Evolutionary conservation across 1,140 invertebrate genomes (phyloP), one percentile per base, ranked within the genome.

Genomic region (Acromyrmex charruanus): DNA sequence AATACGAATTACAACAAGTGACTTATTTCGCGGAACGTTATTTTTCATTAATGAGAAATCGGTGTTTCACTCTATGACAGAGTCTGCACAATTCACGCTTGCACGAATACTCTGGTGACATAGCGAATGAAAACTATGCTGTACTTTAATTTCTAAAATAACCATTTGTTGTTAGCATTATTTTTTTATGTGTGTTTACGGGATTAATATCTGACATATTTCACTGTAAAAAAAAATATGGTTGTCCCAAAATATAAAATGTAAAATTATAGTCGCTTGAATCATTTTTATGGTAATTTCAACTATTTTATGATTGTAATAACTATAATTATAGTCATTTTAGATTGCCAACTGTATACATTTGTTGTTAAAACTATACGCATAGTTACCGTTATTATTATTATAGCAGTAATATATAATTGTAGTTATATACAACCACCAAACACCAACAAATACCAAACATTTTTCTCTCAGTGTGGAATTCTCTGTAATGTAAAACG

Each of bases 41-140:
- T 71, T 81, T 81, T 58, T 58, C 35, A 66, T 71, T 71, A 44
- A 71, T 58, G 31, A 44, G 63, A 31, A 68, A 28, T 66, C n/a
- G 44, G 7, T 44, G 28, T 28, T 55, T 69, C 14, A 35, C 10
- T 69, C 16, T n/a, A 16, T n/a, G 49, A 55, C 59, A 35, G 18
- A 66, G 16, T 35, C 31, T n/a, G 18, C 18, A 10, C 4, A 9
- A 49, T 35, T 68, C 59, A 21, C 35, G 31, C 18, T 51, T 39
- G 31, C n/a, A n/a, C 18, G 7, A 77, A 44, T 25, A 9, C 44
- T n/a, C 16, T 35, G 31, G 6, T 66, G 5, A 6, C 31, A 21
- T 21, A 7, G 49, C 31, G 9, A 55, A 16, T 55, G 53, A 39
- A 55, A 49, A 21, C 25, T 55, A 39, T 7, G 9, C 51, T 72